phyloP scores from a whole-genome alignment of 2,888 invertebrate species.

The Micropterix aruncella region DNA sequence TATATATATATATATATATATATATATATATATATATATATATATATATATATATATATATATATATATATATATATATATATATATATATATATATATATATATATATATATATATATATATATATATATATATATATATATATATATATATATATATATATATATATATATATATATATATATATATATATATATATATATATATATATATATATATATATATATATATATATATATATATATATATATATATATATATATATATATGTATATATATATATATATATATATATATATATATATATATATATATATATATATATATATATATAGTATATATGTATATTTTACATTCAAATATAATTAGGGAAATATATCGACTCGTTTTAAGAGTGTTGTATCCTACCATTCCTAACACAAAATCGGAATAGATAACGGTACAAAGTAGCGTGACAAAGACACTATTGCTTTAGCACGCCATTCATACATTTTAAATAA shows the following conservation, averaged over 20 bases:
- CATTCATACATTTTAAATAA: too few species aligned
- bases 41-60: slow-evolving; percentile 11
- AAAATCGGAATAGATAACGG: too few species aligned
- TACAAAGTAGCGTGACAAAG: too few species aligned
- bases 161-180: slow-evolving; percentile 8
- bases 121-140: slow-evolving; percentile 9
- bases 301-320: background rate
- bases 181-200: slow-evolving; percentile 2
- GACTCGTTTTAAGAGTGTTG: too few species aligned
- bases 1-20: too few species aligned
- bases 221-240: slow-evolving; percentile 11
- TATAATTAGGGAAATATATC: too few species aligned
- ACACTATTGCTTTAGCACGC: too few species aligned
- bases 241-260: slow-evolving; percentile 3
- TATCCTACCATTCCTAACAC: too few species aligned
- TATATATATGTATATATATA: slow-evolving; percentile 4
- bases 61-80: slow-evolving; percentile 12
- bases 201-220: slow-evolving; percentile 7
- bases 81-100: slow-evolving; percentile 6
- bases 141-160: slow-evolving; percentile 14
- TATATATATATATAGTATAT: too few species aligned
- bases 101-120: slow-evolving; percentile 7
- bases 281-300: slow-evolving; percentile 5
- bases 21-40: too few species aligned
- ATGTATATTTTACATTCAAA: too few species aligned